Base-by-base conservation (phyloP, 2,797 vertebrate species). In the Lithobates sylvaticus region DNA sequence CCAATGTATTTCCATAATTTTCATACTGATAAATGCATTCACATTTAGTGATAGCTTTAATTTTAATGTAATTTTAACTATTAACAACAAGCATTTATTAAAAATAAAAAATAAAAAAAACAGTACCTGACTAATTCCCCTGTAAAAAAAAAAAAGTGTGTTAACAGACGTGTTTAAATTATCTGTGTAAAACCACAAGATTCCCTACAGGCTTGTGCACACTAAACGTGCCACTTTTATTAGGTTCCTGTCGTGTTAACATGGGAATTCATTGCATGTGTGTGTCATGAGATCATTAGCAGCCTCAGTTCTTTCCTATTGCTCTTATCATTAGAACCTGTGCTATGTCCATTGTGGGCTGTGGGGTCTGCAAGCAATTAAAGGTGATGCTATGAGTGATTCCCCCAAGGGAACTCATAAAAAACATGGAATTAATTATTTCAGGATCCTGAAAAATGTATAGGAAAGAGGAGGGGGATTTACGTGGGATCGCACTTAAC, bases 291-390 rank as follows among this genome's bases (percentile, higher is more conserved):
- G 47, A 39, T 78, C 76, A 78, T 84, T 78, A 71, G 76, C n/a
- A 47, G 44, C 78, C 47, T 34, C 44, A 27, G 21, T 68, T 54
- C 54, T 39, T 78, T 50, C 76, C 47, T 77, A 70, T 84, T 67
- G 65, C 44, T 78, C 54, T 27, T 78, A 50, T 84, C 50, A 32
- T 65, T 78, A 27, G 8, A 21, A 23, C 44, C 69, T 21, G 65
- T 44, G 32, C 18, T 32, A 29, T 34, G 75, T 70, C 67, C 21
- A 76, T 34, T 47, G 7, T 27, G 10, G 78, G 27, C 21, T 72
- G 16, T 78, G 58, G 34, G n/a, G 50, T 87, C 80, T 87, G 85
- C 54, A 74, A 87, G 26, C 75, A 78, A 87, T 87, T 87, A 78
- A 21, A 83, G 65, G 68, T 78, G n/a, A 86, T 69, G 64, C 61